These are phyloP conservation scores for Xiphydria camelus DNA, from an alignment of 2,888 invertebrate genomes.

Conservation along the genomic window DNA sequence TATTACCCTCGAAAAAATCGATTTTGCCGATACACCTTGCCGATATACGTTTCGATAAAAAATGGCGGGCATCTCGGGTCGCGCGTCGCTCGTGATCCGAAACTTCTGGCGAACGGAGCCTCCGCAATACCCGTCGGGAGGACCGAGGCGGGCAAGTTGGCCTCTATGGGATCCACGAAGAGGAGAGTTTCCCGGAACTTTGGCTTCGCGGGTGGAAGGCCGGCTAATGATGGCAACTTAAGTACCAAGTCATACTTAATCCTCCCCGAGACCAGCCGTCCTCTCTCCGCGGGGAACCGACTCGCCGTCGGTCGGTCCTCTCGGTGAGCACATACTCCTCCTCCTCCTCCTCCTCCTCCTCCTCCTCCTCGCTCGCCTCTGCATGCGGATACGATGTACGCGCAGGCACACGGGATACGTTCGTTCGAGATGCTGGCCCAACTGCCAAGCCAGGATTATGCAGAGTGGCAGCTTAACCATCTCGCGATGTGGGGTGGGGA, in stretches of 20 bases:
- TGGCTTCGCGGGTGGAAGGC: conserved; percentile 23
- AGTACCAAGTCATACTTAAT: conserved; percentile 55
- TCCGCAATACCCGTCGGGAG: conserved; percentile 38
- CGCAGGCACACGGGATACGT: conserved; percentile 10
- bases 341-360: background rate
- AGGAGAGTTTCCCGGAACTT: conserved; percentile 17
- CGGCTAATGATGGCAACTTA: conserved; percentile 53
- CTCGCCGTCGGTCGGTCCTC: conserved; percentile 1
- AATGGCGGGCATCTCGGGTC: too few species aligned
- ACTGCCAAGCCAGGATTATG: conserved; percentile 35
- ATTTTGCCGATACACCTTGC: too few species aligned
- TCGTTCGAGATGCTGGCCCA: conserved; percentile 15
- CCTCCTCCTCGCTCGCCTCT: background rate
- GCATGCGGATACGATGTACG: background rate
- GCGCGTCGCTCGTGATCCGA: too few species aligned
- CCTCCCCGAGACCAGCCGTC: conserved; percentile 24
- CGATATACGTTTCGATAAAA: too few species aligned
- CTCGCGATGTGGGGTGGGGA: too few species aligned
- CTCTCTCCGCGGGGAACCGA: conserved; percentile 3
- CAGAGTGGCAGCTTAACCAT: conserved; percentile 38
- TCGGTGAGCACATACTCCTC: too few species aligned
- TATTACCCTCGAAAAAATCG: too few species aligned
- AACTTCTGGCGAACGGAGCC: conserved; percentile 30
- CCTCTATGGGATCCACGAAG: conserved; percentile 9
- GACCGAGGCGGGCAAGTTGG: conserved; percentile 25